Evolutionary conservation across 2,113 vertebrate species (phyloP).

Genomic region (Neodontobutis hainanensis): DNA sequence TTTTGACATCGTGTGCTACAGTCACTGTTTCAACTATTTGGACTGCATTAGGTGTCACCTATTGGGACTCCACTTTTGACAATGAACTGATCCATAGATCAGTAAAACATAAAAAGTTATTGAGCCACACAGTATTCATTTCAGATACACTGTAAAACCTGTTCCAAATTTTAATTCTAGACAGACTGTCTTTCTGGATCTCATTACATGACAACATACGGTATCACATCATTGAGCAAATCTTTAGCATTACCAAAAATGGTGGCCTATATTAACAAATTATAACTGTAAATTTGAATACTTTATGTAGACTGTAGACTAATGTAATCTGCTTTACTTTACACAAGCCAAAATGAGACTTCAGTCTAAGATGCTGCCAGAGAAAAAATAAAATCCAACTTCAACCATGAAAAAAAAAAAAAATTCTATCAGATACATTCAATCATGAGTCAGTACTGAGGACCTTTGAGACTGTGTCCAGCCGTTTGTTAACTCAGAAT

Average conservation of each 20-base stretch:
- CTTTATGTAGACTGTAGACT: constrained; percentile 24
- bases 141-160: too few relatives aligned
- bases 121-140: too few relatives aligned
- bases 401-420: constrained; percentile 14
- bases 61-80: too few relatives aligned
- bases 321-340: constrained; percentile 43
- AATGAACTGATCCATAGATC: too few relatives aligned
- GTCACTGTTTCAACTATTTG: too few relatives aligned
- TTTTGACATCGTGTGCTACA: too few relatives aligned
- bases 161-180: too few relatives aligned
- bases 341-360: constrained; percentile 28
- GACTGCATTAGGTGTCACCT: too few relatives aligned
- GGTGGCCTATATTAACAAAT: constrained; percentile 26
- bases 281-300: constrained; percentile 34
- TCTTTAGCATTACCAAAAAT: constrained; percentile 20
- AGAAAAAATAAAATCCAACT: constrained; percentile 27
- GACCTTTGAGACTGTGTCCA: constrained; percentile 8
- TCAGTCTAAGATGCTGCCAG: constrained; percentile 8
- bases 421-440: constrained; percentile 24
- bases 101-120: too few relatives aligned
- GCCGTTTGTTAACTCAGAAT: neutral
- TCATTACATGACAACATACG: constrained; percentile 12
- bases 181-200: constrained; percentile 14
- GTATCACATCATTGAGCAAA: constrained; percentile 30
- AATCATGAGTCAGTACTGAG: constrained; percentile 24